These are phyloP conservation scores for Nettapus auritus DNA, from an alignment of 2,113 vertebrate species.

Conservation along the genomic window DNA sequence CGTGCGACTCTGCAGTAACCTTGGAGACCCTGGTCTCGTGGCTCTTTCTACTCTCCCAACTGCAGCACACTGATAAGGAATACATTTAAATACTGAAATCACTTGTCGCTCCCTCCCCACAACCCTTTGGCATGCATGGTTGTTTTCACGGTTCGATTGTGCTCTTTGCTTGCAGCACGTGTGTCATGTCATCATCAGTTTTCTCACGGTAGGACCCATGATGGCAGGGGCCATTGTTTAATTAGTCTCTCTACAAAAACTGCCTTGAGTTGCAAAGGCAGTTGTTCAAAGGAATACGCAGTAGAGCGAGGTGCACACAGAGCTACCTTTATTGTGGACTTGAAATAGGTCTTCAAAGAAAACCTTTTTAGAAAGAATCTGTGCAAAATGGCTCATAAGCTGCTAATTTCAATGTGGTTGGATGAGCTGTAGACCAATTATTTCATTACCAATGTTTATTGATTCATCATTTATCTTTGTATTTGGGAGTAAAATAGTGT, in stretches of 20 bases:
- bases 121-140: not conserved
- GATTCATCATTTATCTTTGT: not conserved
- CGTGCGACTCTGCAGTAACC: not conserved
- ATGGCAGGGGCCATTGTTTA: not conserved
- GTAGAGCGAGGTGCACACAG: not conserved
- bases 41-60: not conserved
- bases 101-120: not conserved
- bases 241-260: not conserved
- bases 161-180: not conserved
- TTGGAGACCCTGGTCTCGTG: accelerated
- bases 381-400: not conserved
- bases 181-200: not conserved
- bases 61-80: not conserved
- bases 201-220: not conserved
- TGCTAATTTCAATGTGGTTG: not conserved
- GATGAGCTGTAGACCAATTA: not conserved
- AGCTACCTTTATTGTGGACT: slow-evolving; percentile 3
- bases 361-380: not conserved
- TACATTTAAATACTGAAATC: not conserved
- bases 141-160: not conserved
- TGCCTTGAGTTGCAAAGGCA: not conserved
- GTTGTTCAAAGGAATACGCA: not conserved
- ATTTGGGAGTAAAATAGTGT: not conserved
- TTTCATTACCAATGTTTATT: not conserved
- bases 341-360: slow-evolving; percentile 12